Evolutionary conservation across 1,140 invertebrate species (phyloP), one percentile per base, ranked within the genome.

Genomic region (Pseudomyrmex pallidus): DNA sequence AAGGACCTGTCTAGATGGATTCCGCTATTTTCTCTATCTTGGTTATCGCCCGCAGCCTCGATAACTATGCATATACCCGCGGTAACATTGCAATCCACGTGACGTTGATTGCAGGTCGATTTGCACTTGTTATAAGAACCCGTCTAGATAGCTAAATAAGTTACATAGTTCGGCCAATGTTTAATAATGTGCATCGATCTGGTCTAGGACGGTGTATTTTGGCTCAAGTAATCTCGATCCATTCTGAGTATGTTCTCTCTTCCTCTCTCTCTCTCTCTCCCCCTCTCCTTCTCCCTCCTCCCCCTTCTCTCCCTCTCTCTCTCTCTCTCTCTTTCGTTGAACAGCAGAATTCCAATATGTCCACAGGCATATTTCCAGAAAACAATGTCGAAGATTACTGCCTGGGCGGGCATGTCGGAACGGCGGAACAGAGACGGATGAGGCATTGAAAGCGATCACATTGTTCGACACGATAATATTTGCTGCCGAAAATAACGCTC

Each of bases 401-500:
- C 48, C 70, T 80, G 62, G 83, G 83, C 57, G 73, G 80, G 76
- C 59, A 82, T 52, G 48, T 73, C 57, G 85, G 78, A 73, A 83
- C 72, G 63, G 54, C 66, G 74, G 66, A 84, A 86, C 87, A 83
- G 83, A 90, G 84, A 70, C 48, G 84, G 82, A 87, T 84, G 74
- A 87, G 85, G 83, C 92, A 91, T 91, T 89, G 90, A 93, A 91
- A 91, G 89, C 91, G 91, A 94, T 94, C 91, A 89, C 85, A 94
- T 94, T 94, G 93, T 93, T 94, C 93, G 93, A 94, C 93, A 92
- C 91, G 93, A 94, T 94, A 93, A 94, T 94, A 94, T 94, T 94
- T 94, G 93, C 92, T 92, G 89, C 91, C 93, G 90, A 94, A 94
- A 94, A 94, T 93, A 94, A 93, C 87, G 89, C 89, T 91, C 85